Evolutionary conservation across 2,113 vertebrate genomes (phyloP).

Genomic region (Thinocorus orbignyianus): DNA sequence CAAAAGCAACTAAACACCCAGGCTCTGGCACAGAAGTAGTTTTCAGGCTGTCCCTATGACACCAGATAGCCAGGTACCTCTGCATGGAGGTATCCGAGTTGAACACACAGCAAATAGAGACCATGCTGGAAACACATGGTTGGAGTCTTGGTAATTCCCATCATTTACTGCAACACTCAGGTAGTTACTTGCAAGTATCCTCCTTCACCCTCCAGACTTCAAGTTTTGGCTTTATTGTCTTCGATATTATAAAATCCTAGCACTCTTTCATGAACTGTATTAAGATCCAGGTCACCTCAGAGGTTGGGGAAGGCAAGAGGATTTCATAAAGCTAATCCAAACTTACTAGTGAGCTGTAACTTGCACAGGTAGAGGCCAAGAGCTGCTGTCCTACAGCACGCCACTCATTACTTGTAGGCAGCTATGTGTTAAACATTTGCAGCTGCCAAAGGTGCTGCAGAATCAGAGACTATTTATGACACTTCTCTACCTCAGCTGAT

Average conservation of each 20-base stretch:
- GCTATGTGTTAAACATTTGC: neutral
- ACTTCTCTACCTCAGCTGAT: neutral
- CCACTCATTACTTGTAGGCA: neutral
- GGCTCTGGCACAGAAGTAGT: neutral
- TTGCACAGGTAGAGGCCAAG: neutral
- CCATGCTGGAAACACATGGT: no score
- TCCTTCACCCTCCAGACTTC: neutral
- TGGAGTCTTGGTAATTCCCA: neutral
- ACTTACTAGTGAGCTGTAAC: neutral
- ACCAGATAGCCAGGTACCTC: neutral
- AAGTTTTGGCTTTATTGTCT: neutral
- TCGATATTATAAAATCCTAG: neutral
- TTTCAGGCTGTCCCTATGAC: neutral
- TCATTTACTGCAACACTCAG: neutral
- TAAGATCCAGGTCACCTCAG: neutral
- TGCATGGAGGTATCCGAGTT: neutral
- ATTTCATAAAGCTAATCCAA: neutral
- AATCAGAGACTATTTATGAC: neutral
- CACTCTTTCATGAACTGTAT: fast-evolving
- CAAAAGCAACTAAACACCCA: neutral
- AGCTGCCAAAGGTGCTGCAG: neutral
- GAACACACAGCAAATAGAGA: neutral
- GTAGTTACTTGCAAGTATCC: neutral
- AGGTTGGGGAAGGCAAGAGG: neutral
- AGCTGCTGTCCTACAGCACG: neutral